phyloP scores from a whole-genome alignment of 2,888 invertebrate species.

The Oxytorus armatus region DNA sequence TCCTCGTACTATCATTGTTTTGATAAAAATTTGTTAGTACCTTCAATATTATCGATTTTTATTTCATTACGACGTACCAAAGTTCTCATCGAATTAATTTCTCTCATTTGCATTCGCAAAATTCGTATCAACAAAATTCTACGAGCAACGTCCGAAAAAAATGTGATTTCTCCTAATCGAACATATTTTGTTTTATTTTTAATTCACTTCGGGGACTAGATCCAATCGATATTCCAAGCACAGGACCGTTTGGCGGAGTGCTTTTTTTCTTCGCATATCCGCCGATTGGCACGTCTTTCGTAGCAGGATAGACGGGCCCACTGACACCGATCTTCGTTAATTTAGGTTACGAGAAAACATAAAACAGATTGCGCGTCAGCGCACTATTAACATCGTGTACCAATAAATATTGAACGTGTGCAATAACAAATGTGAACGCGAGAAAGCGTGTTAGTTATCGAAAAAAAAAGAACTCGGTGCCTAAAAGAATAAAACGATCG shows the following conservation, averaged over 20 bases:
- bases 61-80: too few species aligned
- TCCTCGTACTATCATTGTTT: too few species aligned
- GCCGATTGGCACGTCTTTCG: slow-evolving; percentile 57
- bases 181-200: slow-evolving; percentile 5
- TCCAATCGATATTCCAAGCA: slow-evolving; percentile 34
- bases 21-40: too few species aligned
- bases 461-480: slow-evolving; percentile 1
- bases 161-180: neutral
- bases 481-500: slow-evolving; percentile 9
- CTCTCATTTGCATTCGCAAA: neutral
- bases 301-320: slow-evolving; percentile 55
- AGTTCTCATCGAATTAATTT: neutral
- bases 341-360: slow-evolving; percentile 66
- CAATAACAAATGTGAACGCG: neutral
- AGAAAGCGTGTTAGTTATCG: slow-evolving; percentile 9
- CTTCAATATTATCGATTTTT: too few species aligned
- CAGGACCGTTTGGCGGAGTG: neutral
- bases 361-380: slow-evolving; percentile 58
- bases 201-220: too few species aligned
- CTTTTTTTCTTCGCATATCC: slow-evolving; percentile 9
- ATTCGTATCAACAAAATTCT: neutral
- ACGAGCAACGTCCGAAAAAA: neutral
- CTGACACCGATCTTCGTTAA: slow-evolving; percentile 66
- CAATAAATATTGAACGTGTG: neutral
- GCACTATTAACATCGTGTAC: slow-evolving; percentile 27